Evolutionary conservation across 2,888 invertebrate genomes (phyloP).

Genomic region (Brenthis hecate): DNA sequence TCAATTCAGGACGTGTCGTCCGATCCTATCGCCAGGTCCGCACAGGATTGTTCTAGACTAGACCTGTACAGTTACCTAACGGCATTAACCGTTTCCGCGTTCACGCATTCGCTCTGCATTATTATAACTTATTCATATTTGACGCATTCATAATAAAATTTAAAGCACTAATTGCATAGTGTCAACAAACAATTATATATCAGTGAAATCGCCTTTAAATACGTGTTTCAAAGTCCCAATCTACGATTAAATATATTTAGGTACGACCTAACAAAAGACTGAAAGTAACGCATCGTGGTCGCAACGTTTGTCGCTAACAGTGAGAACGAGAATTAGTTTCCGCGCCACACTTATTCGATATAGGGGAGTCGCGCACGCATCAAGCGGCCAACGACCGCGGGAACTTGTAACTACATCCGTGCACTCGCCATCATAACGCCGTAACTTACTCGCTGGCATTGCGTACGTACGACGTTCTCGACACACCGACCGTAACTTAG

Average conservation of each 20-base stretch:
- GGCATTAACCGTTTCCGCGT: slow-evolving; percentile 74
- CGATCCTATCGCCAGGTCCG: slow-evolving; percentile 62
- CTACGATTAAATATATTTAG: not conserved
- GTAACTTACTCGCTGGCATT: slow-evolving; percentile 51
- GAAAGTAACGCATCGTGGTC: slow-evolving; percentile 20
- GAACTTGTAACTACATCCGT: slow-evolving; percentile 81
- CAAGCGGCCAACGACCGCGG: slow-evolving; percentile 78
- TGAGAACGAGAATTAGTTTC: slow-evolving; percentile 44
- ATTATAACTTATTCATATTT: slow-evolving; percentile 51
- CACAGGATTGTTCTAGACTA: slow-evolving; percentile 78
- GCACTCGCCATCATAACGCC: slow-evolving; percentile 55
- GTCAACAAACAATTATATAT: not conserved
- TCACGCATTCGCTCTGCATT: slow-evolving; percentile 65
- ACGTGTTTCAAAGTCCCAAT: not conserved
- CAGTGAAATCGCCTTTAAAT: not conserved
- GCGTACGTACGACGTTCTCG: slow-evolving; percentile 52
- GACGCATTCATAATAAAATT: slow-evolving; percentile 26
- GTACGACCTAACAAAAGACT: not conserved
- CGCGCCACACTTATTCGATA: slow-evolving; percentile 70
- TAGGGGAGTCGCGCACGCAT: slow-evolving; percentile 74
- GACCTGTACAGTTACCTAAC: slow-evolving; percentile 77
- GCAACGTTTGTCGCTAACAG: slow-evolving; percentile 4
- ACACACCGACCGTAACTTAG: slow-evolving; percentile 45
- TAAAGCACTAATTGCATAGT: not conserved
- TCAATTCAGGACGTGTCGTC: slow-evolving; percentile 74